phyloP scores from a whole-genome alignment of 2,888 invertebrate species.

The Nysson spinosus region DNA sequence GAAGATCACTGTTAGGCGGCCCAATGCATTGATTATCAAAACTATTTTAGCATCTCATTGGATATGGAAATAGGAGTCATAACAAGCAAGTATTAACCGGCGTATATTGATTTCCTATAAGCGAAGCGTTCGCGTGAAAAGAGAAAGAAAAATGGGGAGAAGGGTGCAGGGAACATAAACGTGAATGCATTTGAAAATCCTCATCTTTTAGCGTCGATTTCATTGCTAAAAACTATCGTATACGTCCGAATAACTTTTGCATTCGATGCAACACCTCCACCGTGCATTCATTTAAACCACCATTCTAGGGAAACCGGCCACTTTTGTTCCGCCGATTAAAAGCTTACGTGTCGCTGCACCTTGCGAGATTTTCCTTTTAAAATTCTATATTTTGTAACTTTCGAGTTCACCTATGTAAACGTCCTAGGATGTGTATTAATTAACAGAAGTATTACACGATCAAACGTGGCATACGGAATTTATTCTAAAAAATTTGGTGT shows the following conservation, averaged over 20 bases:
- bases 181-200: slow-evolving; percentile 32
- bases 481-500: no score
- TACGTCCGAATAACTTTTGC: not conserved
- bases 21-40: not conserved
- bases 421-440: no score
- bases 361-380: no score
- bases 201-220: slow-evolving; percentile 11
- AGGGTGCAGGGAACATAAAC: slow-evolving; percentile 17
- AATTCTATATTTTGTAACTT: no score
- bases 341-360: not conserved
- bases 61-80: slow-evolving; percentile 29
- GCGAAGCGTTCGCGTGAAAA: slow-evolving; percentile 9
- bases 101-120: slow-evolving; percentile 43
- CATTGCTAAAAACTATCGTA: not conserved
- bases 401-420: no score
- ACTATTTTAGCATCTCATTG: not conserved
- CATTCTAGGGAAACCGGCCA: not conserved
- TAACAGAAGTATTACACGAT: no score
- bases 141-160: not conserved
- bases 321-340: not conserved
- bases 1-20: no score
- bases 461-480: no score
- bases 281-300: not conserved
- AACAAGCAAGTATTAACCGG: slow-evolving; percentile 22
- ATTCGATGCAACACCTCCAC: not conserved